These are phyloP conservation scores for Eospalax fontanierii DNA, from an alignment of 2,797 vertebrate genomes.

Conservation along the genomic window DNA sequence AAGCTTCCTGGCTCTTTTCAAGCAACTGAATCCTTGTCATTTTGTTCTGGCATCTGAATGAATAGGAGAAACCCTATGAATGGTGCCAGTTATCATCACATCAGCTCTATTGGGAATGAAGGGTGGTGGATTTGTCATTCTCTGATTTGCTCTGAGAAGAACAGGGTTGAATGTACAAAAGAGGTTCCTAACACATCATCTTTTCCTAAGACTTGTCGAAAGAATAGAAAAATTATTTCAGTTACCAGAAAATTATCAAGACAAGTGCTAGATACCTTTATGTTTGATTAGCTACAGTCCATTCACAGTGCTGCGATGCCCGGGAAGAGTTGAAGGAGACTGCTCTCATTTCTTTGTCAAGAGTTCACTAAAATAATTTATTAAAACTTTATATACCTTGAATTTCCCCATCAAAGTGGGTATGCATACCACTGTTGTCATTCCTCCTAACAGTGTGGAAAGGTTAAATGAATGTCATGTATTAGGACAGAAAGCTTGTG, in stretches of 20 bases:
- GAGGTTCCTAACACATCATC: background rate
- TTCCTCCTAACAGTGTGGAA: conserved; percentile 52
- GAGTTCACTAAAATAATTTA: conserved; percentile 39
- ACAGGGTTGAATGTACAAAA: conserved; percentile 1
- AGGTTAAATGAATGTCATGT: conserved; percentile 66
- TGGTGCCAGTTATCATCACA: conserved; percentile 54
- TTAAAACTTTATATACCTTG: conserved; percentile 65
- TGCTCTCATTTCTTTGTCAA: conserved; percentile 56
- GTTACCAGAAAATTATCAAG: conserved; percentile 38
- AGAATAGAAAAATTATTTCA: conserved; percentile 55
- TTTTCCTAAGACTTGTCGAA: conserved; percentile 39
- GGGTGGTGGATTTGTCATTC: conserved; percentile 57
- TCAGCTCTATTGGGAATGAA: conserved; percentile 57
- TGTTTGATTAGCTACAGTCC: background rate
- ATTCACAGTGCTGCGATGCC: background rate
- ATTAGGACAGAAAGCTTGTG: conserved; percentile 37
- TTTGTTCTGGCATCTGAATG: conserved; percentile 56
- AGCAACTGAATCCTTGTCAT: conserved; percentile 65
- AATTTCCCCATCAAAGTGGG: conserved; percentile 37
- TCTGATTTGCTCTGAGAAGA: conserved; percentile 26
- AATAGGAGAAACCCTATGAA: conserved; percentile 58
- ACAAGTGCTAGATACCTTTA: background rate
- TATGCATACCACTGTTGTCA: background rate
- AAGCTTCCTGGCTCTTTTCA: conserved; percentile 41
- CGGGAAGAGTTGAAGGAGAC: background rate